Percentiles rank a stretch among this genome's conserved stretches.
These are phyloP conservation scores for Folsomia candida DNA, from an alignment of 2,888 invertebrate species.

Conservation along the genomic window DNA sequence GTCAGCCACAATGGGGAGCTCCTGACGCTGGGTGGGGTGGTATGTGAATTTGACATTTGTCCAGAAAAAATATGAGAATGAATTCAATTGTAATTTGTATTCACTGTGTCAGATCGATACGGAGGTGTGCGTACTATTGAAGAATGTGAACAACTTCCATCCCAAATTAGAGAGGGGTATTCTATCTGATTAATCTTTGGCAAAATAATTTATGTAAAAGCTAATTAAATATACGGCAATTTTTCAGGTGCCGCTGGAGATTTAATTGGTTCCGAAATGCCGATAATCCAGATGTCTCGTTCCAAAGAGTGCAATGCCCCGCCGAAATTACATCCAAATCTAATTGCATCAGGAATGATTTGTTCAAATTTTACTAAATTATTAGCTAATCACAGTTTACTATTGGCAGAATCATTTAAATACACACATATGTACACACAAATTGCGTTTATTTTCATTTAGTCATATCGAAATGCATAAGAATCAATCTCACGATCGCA, in stretches of 20 bases:
- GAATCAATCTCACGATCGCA: too few relatives aligned
- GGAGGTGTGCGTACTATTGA: constrained; percentile 21
- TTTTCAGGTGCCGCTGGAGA: constrained; percentile 28
- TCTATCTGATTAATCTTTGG: neutral
- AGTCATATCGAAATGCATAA: too few relatives aligned
- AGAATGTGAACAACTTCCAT: constrained; percentile 29
- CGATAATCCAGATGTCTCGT: constrained; percentile 28
- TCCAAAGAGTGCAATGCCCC: constrained; percentile 22
- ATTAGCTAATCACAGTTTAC: too few relatives aligned
- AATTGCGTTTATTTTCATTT: too few relatives aligned
- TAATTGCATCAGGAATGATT: constrained; percentile 8
- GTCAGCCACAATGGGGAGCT: constrained; percentile 32
- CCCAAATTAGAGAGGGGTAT: constrained; percentile 24
- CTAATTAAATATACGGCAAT: neutral
- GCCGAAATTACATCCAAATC: constrained; percentile 18
- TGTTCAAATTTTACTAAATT: neutral
- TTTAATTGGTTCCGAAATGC: constrained; percentile 36
- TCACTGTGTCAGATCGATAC: constrained; percentile 24
- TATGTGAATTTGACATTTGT: neutral
- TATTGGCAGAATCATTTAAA: too few relatives aligned
- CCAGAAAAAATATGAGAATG: too few relatives aligned
- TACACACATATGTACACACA: too few relatives aligned
- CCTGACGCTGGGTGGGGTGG: constrained; percentile 29
- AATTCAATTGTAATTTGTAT: too few relatives aligned
- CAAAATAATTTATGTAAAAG: too few relatives aligned